These are phyloP conservation scores for Athrips mouffetella DNA, from an alignment of 2,888 invertebrate genomes.

Conservation along the genomic window DNA sequence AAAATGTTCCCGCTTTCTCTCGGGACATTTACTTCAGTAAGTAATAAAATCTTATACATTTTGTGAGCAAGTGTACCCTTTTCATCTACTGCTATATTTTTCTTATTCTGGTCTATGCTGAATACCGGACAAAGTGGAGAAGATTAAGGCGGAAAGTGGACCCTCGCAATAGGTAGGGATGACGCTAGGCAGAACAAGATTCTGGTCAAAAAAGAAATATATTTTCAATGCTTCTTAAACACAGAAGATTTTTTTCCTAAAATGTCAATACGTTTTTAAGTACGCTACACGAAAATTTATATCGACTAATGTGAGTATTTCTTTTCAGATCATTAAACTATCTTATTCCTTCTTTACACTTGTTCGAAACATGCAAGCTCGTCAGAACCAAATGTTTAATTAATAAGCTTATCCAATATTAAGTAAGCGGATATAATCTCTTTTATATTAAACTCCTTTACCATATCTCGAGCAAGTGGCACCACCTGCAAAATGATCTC, in stretches of 20 bases:
- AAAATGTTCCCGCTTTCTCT: slow-evolving; percentile 53
- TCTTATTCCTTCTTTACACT: slow-evolving; percentile 62
- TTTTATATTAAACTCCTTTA: slow-evolving; percentile 19
- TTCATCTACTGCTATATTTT: too few species aligned
- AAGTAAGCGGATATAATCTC: not conserved
- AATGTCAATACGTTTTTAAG: not conserved
- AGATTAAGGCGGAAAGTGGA: too few species aligned
- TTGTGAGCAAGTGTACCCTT: too few species aligned
- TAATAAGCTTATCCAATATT: not conserved
- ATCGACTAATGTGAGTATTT: not conserved
- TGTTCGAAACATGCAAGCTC: slow-evolving; percentile 40
- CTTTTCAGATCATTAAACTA: slow-evolving; percentile 56
- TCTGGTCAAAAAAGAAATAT: too few species aligned
- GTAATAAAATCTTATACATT: slow-evolving; percentile 6
- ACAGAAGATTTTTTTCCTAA: slow-evolving; percentile 10
- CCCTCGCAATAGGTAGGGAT: too few species aligned
- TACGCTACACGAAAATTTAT: not conserved
- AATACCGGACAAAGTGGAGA: too few species aligned
- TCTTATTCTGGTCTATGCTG: too few species aligned
- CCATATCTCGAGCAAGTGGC: slow-evolving; percentile 34
- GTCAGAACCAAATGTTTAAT: slow-evolving; percentile 7
- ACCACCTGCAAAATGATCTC: slow-evolving; percentile 44
- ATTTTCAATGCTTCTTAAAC: too few species aligned
- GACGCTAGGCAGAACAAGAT: too few species aligned
- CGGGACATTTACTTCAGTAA: slow-evolving; percentile 49